These are phyloP conservation scores for Phenacoccus solenopsis DNA, from an alignment of 1,140 invertebrate species.

Conservation along the genomic window DNA sequence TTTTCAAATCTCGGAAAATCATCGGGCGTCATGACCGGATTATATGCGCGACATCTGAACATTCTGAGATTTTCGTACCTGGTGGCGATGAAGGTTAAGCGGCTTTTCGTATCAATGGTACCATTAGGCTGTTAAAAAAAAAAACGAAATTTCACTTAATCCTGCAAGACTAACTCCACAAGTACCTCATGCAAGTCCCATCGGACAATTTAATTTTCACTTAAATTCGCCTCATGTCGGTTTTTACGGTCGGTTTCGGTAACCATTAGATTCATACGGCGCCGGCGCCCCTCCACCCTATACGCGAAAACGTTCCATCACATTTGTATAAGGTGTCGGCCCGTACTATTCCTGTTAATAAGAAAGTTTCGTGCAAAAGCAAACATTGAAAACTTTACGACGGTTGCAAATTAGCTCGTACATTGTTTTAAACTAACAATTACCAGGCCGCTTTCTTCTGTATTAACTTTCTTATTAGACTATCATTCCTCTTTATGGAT, in stretches of 20 bases:
- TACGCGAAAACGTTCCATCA: too few relatives aligned
- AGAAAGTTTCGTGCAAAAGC: background rate
- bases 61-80: slow-evolving; percentile 65
- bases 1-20: slow-evolving; percentile 56
- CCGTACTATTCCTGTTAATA: background rate
- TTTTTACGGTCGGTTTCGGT: too few relatives aligned
- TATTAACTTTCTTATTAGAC: slow-evolving; percentile 15
- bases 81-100: slow-evolving; percentile 59
- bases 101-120: slow-evolving; percentile 62
- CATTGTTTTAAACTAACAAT: slow-evolving; percentile 17
- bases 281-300: too few relatives aligned
- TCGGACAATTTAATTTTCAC: too few relatives aligned
- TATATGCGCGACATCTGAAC: slow-evolving; percentile 66
- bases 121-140: slow-evolving; percentile 45
- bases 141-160: too few relatives aligned
- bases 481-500: slow-evolving; percentile 5
- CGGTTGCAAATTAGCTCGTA: slow-evolving; percentile 15
- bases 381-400: slow-evolving; percentile 4
- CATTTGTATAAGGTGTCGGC: background rate
- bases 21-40: slow-evolving; percentile 57
- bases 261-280: too few relatives aligned
- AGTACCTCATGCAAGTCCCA: too few relatives aligned
- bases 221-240: too few relatives aligned
- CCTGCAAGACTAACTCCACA: too few relatives aligned
- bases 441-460: slow-evolving; percentile 10